phyloP scores from a whole-genome alignment of 2,888 invertebrate species.

The Lochmaea crataegi region DNA sequence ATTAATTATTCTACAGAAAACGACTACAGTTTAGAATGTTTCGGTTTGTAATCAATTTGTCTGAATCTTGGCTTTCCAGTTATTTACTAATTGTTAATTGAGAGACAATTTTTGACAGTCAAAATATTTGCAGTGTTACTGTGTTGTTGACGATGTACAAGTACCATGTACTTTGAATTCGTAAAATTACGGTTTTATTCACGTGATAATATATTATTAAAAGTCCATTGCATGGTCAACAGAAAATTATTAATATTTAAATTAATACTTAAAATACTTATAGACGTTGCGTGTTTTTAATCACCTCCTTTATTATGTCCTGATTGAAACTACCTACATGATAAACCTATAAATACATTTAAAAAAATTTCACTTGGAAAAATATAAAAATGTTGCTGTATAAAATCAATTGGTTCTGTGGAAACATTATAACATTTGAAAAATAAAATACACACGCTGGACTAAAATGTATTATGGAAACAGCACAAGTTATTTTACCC shows the following conservation, averaged over 20 bases:
- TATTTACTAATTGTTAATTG: too few relatives aligned
- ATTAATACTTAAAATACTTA: not conserved
- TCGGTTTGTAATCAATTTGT: too few relatives aligned
- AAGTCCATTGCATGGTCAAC: not conserved
- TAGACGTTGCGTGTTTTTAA: not conserved
- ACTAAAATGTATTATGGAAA: not conserved
- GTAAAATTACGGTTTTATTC: too few relatives aligned
- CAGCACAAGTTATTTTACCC: not conserved
- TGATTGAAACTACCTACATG: not conserved
- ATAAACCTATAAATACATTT: not conserved
- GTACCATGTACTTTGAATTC: too few relatives aligned
- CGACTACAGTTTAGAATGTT: too few relatives aligned
- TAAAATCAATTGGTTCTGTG: not conserved
- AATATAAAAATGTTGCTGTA: not conserved
- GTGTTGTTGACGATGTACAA: too few relatives aligned
- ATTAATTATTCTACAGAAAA: too few relatives aligned
- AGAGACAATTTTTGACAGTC: too few relatives aligned
- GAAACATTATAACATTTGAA: not conserved
- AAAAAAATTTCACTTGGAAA: not conserved
- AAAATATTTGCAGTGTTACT: too few relatives aligned
- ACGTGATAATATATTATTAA: not conserved
- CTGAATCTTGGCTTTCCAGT: too few relatives aligned
- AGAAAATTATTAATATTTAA: not conserved
- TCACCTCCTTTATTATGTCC: not conserved
- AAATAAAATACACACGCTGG: not conserved